Base-by-base conservation (phyloP, 2,797 vertebrate genomes). In the Psittacula derbiana region DNA sequence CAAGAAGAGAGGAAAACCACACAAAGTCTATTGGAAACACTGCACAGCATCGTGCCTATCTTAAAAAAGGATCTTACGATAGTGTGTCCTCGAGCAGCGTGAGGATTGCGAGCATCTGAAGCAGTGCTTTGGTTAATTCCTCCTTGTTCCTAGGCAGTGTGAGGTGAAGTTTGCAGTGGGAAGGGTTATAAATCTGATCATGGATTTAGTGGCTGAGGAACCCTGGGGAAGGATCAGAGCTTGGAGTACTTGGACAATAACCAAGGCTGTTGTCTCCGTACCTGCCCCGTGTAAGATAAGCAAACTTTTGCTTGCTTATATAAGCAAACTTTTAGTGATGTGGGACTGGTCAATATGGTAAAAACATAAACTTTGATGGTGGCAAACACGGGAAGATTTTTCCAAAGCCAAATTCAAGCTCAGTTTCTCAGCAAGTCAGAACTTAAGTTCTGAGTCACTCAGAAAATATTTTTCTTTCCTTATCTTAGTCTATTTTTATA, bases 1-100 rank as follows among this genome's bases (percentile, higher is more conserved):
- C 93, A 38, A 88, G 87, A 85, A 58, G 85, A 93, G 82, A 94
- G 95, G 86, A 73, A 95, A 95, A 94, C 88, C 86, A 62, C 80
- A 33, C 90, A n/a, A 52, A 90, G 25, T 72, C 72, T 25, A 6
- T 15, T 84, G 92, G 90, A 90, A 93, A 53, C n/a, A 3, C 69
- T 46, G 85, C 57, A 2, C 11, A 46, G 72, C 85, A 58, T 92
- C 57, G 25, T 11, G 28, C 75, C 46, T 13, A 2, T 28, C 72
- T 90, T 40, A 17, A n/a, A 41, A 86, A n/a, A 49, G 33, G 6
- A 43, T 19, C 49, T 84, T 30, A 8, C 3, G 19, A 6, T 16
- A 2, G 13, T 0, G 12, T 3, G 20, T 90, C 67, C 72, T 71
- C 40, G 1, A 60, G 8, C 10, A 6, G 28, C 2, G 0, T 31